These are phyloP conservation scores for Aurelia coerulea DNA, from an alignment of 30 jellyfish, hydroid and myxozoan genomes.

Conservation along the genomic window DNA sequence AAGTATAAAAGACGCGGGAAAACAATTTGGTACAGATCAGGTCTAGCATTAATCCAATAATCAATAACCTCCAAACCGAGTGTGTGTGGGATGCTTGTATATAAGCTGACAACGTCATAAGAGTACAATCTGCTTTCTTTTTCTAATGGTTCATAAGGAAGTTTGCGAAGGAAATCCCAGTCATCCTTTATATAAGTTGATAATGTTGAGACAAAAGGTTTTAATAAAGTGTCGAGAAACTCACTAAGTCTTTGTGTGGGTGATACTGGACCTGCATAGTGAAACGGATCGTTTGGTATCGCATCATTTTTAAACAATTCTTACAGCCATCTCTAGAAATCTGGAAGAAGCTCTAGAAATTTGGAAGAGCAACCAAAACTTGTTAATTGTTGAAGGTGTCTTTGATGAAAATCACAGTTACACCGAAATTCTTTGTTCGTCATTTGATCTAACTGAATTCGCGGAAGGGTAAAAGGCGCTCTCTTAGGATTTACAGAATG, in stretches of 20 bases:
- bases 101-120: conserved; percentile 14
- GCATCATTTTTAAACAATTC: too few relatives aligned
- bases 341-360: too few relatives aligned
- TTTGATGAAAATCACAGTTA: too few relatives aligned
- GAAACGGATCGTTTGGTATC: too few relatives aligned
- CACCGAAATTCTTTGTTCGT: too few relatives aligned
- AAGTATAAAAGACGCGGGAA: conserved; percentile 1
- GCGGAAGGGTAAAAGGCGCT: too few relatives aligned
- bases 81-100: conserved; percentile 36
- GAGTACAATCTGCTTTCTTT: background rate
- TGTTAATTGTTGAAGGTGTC: too few relatives aligned
- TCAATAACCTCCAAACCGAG: conserved; percentile 12
- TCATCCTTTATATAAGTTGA: background rate
- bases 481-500: too few relatives aligned
- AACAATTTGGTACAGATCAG: conserved; percentile 26
- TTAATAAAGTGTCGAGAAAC: background rate
- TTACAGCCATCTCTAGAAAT: too few relatives aligned
- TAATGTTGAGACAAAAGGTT: background rate
- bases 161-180: conserved; percentile 8
- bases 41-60: conserved; percentile 9
- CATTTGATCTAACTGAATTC: too few relatives aligned
- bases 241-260: conserved; percentile 21
- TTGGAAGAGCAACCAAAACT: too few relatives aligned
- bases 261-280: conserved; percentile 23
- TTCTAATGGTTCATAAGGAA: background rate